Base-by-base conservation (phyloP, 2,113 vertebrate species). In the Ictidomys tridecemlineatus region DNA sequence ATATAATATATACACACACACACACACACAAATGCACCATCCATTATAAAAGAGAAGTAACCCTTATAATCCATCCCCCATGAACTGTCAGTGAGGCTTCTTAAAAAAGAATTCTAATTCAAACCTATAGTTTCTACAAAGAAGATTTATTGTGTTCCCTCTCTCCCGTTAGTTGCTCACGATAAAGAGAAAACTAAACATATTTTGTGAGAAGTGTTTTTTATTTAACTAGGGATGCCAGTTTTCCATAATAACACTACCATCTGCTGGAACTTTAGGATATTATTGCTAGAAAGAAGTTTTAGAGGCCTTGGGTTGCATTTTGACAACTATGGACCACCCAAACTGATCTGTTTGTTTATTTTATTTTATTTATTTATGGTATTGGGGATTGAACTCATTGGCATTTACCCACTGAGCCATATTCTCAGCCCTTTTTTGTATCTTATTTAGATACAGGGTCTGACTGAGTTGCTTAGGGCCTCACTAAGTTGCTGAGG, bases 181-280 rank as follows among this genome's bases (percentile, higher is more conserved):
- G 72, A 17, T 22, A 96, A n/a, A 93, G 30, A 51, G 11, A 2
- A 93, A 3, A 58, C 22, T 42, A 77, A 89, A 32, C 18, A 28
- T 14, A 39, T 39, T 74, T 74, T 74, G 30, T 80, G 65, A 85
- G 26, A 85, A 73, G 28, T 89, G 32, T 65, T 93, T 85, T 73
- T 32, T 30, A 83, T 51, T 80, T 34, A 65, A 56, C 22, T 4
- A 51, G 79, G 18, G n/a, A 73, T 76, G 26, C 1, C 7, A 76
- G 26, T 12, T 88, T 91, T 91, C 82, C 30, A 37, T 61, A 83
- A 34, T 88, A 94, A 5, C 8, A 86, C 53, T 11, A 89, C 88
- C 93, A 86, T 90, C 96, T 92, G 26, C 97, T 95, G 93, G 91
- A 89, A 93, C 73, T 70, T 92, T 78, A 83, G 53, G 85, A 74